Conservation (phyloP, 2,113 vertebrate genomes). For the Muscicapa adusta region DNA sequence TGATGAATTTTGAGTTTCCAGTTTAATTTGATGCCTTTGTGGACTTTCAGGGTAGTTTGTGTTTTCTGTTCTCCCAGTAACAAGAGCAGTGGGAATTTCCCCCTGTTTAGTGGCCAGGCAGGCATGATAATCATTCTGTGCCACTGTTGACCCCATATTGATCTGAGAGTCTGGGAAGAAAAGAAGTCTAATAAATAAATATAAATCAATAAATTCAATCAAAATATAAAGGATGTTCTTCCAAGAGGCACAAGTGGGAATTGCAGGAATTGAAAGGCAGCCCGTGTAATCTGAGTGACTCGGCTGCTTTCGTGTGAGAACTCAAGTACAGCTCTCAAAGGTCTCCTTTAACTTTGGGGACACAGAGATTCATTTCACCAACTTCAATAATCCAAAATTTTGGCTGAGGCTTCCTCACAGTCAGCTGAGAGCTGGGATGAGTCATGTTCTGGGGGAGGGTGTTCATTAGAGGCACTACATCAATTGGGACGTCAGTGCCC, state of each 20-base stretch:
- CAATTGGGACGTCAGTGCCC: background rate
- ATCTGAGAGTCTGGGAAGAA: background rate
- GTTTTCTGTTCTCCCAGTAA: background rate
- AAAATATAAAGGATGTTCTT: background rate
- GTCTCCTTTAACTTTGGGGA: background rate
- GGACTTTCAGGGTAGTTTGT: background rate
- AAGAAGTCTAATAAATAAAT: slow-evolving; percentile 21
- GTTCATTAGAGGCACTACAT: background rate
- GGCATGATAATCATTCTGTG: background rate
- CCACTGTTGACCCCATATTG: background rate
- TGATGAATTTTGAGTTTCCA: background rate
- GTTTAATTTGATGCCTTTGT: background rate
- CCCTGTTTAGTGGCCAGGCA: background rate
- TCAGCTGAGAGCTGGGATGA: background rate
- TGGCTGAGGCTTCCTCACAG: background rate
- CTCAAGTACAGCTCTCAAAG: background rate
- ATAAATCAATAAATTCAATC: slow-evolving; percentile 14
- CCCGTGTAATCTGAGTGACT: background rate
- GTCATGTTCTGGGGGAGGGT: background rate
- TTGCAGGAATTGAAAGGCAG: background rate
- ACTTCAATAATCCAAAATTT: background rate
- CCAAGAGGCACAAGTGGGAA: background rate
- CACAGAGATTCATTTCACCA: background rate
- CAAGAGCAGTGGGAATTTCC: background rate
- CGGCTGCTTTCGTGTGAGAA: background rate